Evolutionary conservation across 2,113 vertebrate genomes (phyloP), one percentile per base, ranked within the genome.

Genomic region (Pipra filicauda): DNA sequence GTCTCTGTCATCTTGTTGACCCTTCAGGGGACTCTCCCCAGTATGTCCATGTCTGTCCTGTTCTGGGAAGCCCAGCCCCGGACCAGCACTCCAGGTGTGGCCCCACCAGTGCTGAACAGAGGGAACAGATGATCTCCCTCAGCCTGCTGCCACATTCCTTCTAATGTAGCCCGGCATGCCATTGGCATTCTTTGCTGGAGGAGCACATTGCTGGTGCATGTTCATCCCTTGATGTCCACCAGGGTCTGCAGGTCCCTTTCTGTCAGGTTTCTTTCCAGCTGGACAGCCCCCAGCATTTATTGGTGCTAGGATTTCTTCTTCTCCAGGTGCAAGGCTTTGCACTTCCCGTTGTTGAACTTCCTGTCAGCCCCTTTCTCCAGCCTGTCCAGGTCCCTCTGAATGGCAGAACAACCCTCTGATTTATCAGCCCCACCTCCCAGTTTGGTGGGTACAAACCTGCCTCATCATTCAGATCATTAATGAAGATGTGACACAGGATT

Each of bases 361-460:
- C 30, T 37, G 12, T 17, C 16, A 37, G 30, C n/a, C 44, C 12
- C 24, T 43, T 21, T 79, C 37, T 31, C 16, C 39, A 31, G 55
- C 55, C 26, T 22, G 15, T 22, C 9, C 1, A 8, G 8, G 20
- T 61, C 24, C 6, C 35, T 67, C 30, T 12, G 69, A 31, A 20
- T 0, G 8, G 43, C 35, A 12, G 15, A 21, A 27, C 1, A 1
- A 13, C 22, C 4, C 18, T 20, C 21, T 24, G 16, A 20, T 8
- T 2, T 3, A 6, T 19, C 8, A 12, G 13, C 8, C 2, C 1
- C 12, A 21, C 33, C 26, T 27, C 18, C 18, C 13, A 4, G 19
- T 33, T 37, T 9, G 5, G 11, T 18, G 46, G 23, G 41, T 4
- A 27, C 30, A 6, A 58, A 58, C 31, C 67, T 74, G 59, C 30